Evolutionary conservation across 2,888 invertebrate genomes (phyloP).

Genomic region (Cheilosia variabilis): DNA sequence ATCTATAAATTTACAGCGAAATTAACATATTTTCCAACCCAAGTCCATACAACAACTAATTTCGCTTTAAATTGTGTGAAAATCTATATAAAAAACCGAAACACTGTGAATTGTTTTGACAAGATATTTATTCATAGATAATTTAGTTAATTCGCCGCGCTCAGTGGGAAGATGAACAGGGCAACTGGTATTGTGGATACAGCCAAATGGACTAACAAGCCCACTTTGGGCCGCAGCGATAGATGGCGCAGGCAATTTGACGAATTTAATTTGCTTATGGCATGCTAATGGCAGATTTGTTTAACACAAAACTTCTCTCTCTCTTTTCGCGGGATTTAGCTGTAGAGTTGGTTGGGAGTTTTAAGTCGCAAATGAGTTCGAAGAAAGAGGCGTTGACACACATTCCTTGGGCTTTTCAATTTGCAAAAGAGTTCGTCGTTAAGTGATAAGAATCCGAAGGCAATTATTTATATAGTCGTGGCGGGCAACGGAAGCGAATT

Average conservation of each 20-base stretch:
- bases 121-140: constrained; percentile 67
- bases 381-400: constrained; percentile 58
- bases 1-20: neutral
- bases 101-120: constrained; percentile 62
- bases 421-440: constrained; percentile 29
- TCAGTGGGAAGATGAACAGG: constrained; percentile 34
- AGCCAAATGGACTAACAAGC: constrained; percentile 41
- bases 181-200: neutral
- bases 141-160: constrained; percentile 35
- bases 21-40: constrained; percentile 40
- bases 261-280: constrained; percentile 54
- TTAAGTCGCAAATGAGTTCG: constrained; percentile 26
- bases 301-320: neutral
- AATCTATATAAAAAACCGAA: constrained; percentile 45
- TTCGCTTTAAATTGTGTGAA: constrained; percentile 56
- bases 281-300: constrained; percentile 60
- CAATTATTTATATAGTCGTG: neutral
- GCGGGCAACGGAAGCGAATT: neutral
- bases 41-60: constrained; percentile 12
- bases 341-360: constrained; percentile 6
- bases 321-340: constrained; percentile 7
- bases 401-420: constrained; percentile 14
- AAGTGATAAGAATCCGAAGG: constrained; percentile 13
- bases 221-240: constrained; percentile 27
- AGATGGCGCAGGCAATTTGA: constrained; percentile 51